Base-by-base conservation (phyloP, 2,888 invertebrate genomes). In the Diaphora mendica region DNA sequence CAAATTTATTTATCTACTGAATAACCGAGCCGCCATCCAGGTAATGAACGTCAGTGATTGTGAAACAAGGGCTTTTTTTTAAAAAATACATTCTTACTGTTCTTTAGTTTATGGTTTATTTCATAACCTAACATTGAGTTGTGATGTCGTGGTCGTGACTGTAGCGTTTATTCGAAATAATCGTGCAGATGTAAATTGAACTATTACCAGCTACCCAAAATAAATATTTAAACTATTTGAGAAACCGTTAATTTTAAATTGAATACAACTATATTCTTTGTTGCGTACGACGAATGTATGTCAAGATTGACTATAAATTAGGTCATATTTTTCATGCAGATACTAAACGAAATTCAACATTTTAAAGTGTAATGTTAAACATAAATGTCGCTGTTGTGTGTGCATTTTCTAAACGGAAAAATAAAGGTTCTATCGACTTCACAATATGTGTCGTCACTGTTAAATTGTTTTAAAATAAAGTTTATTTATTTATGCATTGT, bases 171-270 rank as follows among this genome's bases (percentile, higher is more conserved):
- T 48, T 23, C 3, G 30, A 33, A 23, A 48, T 30, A 20, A 17
- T 62, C 62, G 8, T 44, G 2, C 44, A 67, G 20, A 67, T 33
- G 30, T 30, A 71, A 85, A 83, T 75, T 74, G 72, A 72, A 69
- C 77, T 72, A 81, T 78, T 82, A 85, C 72, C 77, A 68, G 66
- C 68, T 66, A 72, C 62, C 55, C 68, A 75, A 73, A 65, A 79
- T 72, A 33, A 48, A 30, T 23, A 67, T 30, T 48, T 26, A 48
- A 17, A 62, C 30, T 15, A 30, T 30, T 62, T 62, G 62, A 62
- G 30, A 17, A 62, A 62, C 62, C 62, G 62, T 62, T 62, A 62
- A 62, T 62, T 62, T 62, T 26, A 62, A 62, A 23, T 48, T 48
- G 20, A 33, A 33, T 67, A 44, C 48, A 11, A 48, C 62, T 48